Evolutionary conservation across 1,140 invertebrate genomes (phyloP).

Genomic region (Diploscapter pachys): DNA sequence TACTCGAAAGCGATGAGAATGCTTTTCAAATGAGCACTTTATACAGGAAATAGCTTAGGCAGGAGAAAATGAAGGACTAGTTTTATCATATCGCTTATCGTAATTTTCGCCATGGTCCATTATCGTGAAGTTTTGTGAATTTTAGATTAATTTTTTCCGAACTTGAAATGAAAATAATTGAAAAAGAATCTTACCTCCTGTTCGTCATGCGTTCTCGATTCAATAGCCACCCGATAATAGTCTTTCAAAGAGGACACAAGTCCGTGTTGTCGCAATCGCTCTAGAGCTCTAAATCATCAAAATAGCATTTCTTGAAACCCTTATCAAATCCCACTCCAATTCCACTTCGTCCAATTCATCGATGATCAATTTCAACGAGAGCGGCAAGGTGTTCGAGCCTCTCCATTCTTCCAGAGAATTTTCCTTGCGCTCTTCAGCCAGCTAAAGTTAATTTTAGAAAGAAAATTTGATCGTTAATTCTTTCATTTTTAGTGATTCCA

Average conservation of each 20-base stretch:
- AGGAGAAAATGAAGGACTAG: not conserved
- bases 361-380: not conserved
- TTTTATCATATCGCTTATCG: too few relatives aligned
- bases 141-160: not conserved
- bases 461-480: too few relatives aligned
- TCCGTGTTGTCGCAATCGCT: conserved; percentile 21
- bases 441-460: not conserved
- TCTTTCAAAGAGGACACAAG: conserved; percentile 26
- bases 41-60: not conserved
- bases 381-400: not conserved
- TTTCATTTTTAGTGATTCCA: too few relatives aligned
- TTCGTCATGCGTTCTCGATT: conserved; percentile 15
- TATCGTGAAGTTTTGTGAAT: too few relatives aligned
- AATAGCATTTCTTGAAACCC: conserved; percentile 4
- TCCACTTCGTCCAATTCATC: conserved; percentile 9
- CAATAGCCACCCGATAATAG: conserved; percentile 25
- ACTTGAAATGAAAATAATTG: not conserved
- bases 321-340: not conserved
- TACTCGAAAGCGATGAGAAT: too few relatives aligned
- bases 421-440: not conserved
- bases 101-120: too few relatives aligned
- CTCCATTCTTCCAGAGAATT: conserved; percentile 8
- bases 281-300: conserved; percentile 15
- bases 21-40: too few relatives aligned
- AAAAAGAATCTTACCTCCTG: conserved; percentile 15